Evolutionary conservation across 2,113 vertebrate species (phyloP).

Genomic region (Piprites chloris): DNA sequence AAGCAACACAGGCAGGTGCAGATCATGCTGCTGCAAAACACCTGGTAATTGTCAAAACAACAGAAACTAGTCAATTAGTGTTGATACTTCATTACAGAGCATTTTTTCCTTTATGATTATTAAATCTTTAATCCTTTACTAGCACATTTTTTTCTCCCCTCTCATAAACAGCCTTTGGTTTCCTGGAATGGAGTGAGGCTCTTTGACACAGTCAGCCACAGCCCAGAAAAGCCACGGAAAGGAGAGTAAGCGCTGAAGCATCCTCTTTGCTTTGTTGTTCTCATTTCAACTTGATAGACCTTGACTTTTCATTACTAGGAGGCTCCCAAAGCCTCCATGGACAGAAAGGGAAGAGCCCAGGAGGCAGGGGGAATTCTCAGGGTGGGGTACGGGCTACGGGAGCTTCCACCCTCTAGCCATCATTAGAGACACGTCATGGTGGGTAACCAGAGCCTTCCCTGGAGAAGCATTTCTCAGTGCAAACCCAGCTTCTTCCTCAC

Average conservation of each 20-base stretch:
- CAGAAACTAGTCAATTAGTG: neutral
- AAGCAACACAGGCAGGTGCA: neutral
- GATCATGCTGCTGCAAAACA: neutral
- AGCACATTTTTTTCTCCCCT: neutral
- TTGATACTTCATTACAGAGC: slow-evolving; percentile 24
- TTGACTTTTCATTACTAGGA: neutral
- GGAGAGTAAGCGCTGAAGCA: neutral
- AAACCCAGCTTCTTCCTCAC: neutral
- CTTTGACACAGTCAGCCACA: neutral
- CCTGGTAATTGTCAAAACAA: neutral
- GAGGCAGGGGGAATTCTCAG: slow-evolving; percentile 23
- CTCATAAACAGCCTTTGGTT: neutral
- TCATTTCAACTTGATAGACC: neutral
- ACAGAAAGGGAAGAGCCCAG: neutral
- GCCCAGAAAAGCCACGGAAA: neutral
- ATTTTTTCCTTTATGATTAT: neutral
- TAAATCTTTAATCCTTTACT: slow-evolving; percentile 25
- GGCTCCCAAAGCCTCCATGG: neutral
- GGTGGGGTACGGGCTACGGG: neutral
- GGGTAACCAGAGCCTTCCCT: neutral
- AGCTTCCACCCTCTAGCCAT: neutral
- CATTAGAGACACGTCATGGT: neutral
- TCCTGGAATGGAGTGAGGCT: neutral
- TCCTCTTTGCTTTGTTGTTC: slow-evolving; percentile 9
- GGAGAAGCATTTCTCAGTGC: neutral